phyloP scores from a whole-genome alignment of 2,888 invertebrate species.

The Drosophila melanocephala region DNA sequence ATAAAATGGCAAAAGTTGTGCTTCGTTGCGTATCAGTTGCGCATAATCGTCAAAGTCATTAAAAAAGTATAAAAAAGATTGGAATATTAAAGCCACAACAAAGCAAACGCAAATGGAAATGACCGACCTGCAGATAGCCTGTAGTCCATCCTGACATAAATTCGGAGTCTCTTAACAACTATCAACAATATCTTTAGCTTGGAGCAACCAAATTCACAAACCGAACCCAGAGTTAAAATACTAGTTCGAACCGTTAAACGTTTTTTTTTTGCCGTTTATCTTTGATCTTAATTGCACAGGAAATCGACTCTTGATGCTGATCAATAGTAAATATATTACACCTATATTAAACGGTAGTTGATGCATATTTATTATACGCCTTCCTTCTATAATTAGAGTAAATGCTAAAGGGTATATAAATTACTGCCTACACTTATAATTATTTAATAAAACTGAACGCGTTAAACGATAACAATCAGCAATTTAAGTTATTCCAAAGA shows the following conservation, averaged over 20 bases:
- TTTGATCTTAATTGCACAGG: background rate
- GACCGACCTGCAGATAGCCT: constrained; percentile 1
- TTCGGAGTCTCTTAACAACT: background rate
- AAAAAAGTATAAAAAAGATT: constrained; percentile 53
- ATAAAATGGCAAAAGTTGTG: constrained; percentile 63
- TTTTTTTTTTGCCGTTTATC: background rate
- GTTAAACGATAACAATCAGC: constrained; percentile 41
- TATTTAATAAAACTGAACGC: constrained; percentile 38
- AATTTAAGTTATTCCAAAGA: constrained; percentile 28
- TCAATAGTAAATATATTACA: background rate
- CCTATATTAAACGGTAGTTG: background rate
- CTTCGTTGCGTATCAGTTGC: constrained; percentile 75
- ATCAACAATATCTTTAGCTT: too few relatives aligned
- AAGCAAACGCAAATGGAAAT: constrained; percentile 3
- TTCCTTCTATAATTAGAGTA: background rate
- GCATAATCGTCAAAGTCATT: constrained; percentile 75
- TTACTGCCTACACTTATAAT: constrained; percentile 28
- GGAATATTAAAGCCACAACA: constrained; percentile 27
- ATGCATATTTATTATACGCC: constrained; percentile 4
- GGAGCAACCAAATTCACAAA: background rate
- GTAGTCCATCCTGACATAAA: background rate
- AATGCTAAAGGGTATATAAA: constrained; percentile 15
- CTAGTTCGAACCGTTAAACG: background rate
- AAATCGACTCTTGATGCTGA: background rate
- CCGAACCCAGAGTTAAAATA: background rate